Conservation (phyloP, 2,797 vertebrate species). For the Odontamblyopus rebecca region DNA sequence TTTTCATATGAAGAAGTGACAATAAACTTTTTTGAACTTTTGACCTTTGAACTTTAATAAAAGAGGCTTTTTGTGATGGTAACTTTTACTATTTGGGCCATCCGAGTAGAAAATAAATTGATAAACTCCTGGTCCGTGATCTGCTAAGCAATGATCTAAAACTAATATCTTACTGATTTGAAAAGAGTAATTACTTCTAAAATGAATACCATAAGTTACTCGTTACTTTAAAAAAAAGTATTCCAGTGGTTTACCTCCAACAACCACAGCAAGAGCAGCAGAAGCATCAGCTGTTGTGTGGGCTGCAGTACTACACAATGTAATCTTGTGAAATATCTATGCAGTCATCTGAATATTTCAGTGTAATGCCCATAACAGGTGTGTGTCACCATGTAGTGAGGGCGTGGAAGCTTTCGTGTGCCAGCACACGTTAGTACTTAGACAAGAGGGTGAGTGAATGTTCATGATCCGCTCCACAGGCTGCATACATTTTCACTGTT, state of each 20-base stretch:
- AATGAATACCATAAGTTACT: too few species aligned
- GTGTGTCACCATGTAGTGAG: not conserved
- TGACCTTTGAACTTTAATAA: too few species aligned
- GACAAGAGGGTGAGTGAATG: conserved; percentile 20
- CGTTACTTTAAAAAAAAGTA: too few species aligned
- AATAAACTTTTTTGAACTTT: too few species aligned
- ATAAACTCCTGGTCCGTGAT: too few species aligned
- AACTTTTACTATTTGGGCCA: not conserved
- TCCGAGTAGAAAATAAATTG: too few species aligned
- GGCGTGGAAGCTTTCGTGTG: not conserved
- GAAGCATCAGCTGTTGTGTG: not conserved
- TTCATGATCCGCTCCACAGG: conserved; percentile 23
- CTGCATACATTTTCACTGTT: conserved; percentile 36
- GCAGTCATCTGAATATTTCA: not conserved
- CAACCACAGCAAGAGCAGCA: not conserved
- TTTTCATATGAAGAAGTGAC: too few species aligned
- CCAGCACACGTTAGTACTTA: not conserved
- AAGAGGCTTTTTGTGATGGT: not conserved
- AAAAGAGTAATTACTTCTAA: too few species aligned
- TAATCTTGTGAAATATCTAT: not conserved
- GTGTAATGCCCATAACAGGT: not conserved
- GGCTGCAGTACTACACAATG: not conserved
- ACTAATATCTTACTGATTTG: too few species aligned
- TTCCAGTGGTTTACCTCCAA: too few species aligned
- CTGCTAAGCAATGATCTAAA: too few species aligned